Evolutionary conservation across 1,140 invertebrate genomes (phyloP).

Genomic region (Danaus melanippus): DNA sequence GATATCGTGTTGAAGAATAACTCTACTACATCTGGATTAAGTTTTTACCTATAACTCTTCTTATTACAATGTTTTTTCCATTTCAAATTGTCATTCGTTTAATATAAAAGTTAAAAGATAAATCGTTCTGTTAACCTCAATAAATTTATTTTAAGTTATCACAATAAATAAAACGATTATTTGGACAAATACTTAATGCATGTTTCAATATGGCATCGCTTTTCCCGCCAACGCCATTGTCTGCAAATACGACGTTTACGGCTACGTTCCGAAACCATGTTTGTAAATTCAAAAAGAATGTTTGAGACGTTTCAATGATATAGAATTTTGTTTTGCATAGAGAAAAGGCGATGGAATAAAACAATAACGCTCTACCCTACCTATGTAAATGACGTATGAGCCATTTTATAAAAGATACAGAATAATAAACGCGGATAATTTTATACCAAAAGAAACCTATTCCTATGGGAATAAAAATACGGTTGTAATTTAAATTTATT

Average conservation of each 20-base stretch:
- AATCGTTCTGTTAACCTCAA: constrained; percentile 4
- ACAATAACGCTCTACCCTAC: constrained; percentile 16
- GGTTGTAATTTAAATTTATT: too few relatives aligned
- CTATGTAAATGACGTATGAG: constrained; percentile 14
- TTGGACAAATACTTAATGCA: constrained; percentile 47
- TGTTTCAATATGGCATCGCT: constrained; percentile 37
- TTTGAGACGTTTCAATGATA: constrained; percentile 54
- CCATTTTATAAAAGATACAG: background rate
- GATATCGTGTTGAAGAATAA: too few relatives aligned
- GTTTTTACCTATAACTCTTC: too few relatives aligned
- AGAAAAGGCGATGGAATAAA: constrained; percentile 37
- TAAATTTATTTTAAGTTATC: constrained; percentile 8
- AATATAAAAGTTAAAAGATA: too few relatives aligned
- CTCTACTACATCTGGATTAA: too few relatives aligned
- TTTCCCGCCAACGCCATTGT: constrained; percentile 59
- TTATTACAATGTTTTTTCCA: too few relatives aligned
- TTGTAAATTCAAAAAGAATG: constrained; percentile 53
- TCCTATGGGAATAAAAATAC: too few relatives aligned
- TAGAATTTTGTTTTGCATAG: constrained; percentile 54
- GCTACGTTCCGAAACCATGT: constrained; percentile 59
- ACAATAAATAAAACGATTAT: constrained; percentile 43
- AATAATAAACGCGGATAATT: too few relatives aligned
- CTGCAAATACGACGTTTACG: constrained; percentile 63
- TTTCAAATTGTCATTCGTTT: too few relatives aligned
- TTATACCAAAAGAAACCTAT: too few relatives aligned